phyloP scores from a whole-genome alignment of 2,797 vertebrate genomes.

The Mycteria americana region DNA sequence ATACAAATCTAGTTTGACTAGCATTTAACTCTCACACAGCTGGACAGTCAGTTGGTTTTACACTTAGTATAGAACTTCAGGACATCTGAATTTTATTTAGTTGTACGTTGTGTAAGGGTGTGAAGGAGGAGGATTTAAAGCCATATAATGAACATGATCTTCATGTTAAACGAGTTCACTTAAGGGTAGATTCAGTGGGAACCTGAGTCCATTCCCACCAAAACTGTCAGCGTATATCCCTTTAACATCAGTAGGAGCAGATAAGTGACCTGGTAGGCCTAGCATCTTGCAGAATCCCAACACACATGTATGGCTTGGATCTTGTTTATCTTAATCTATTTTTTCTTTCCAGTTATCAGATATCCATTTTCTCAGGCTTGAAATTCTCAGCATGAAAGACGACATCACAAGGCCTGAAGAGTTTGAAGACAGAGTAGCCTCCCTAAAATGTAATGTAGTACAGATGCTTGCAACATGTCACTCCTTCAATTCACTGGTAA shows the following conservation, averaged over 20 bases:
- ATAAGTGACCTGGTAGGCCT: neutral
- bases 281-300: neutral
- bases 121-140: neutral
- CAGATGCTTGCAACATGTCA: neutral
- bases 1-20: neutral
- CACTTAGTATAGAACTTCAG: neutral
- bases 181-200: neutral
- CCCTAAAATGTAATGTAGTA: neutral
- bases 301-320: neutral
- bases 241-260: neutral
- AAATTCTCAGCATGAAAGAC: neutral
- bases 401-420: neutral
- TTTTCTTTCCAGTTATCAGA: neutral
- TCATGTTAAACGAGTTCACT: neutral
- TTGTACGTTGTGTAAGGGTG: neutral
- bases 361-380: neutral
- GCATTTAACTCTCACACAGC: neutral
- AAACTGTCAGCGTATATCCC: neutral
- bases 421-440: neutral
- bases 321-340: neutral
- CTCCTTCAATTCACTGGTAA: neutral
- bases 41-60: neutral
- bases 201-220: neutral
- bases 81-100: neutral
- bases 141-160: neutral